Percentiles rank a stretch among this genome's conserved stretches.
phyloP scores from a whole-genome alignment of 1,140 invertebrate genomes.

The Papilio aristodemus region DNA sequence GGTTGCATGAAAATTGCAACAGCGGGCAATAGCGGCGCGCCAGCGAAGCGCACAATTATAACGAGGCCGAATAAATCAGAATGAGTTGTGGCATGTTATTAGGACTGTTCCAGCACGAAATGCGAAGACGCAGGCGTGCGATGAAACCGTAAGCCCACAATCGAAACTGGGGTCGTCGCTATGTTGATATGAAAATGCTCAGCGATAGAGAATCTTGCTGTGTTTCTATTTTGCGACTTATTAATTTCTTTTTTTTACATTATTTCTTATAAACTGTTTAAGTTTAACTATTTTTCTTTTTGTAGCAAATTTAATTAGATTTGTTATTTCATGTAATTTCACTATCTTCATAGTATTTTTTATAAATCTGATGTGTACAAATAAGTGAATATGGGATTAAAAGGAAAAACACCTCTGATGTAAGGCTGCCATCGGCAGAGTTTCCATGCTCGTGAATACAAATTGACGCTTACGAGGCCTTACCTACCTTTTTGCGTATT shows the following conservation, averaged over 20 bases:
- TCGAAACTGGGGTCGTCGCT: slow-evolving; percentile 42
- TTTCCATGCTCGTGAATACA: slow-evolving; percentile 59
- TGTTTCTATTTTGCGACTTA: slow-evolving; percentile 18
- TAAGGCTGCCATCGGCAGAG: slow-evolving; percentile 36
- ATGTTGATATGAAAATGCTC: slow-evolving; percentile 36
- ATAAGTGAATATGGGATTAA: slow-evolving; percentile 42
- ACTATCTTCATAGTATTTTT: too few species aligned
- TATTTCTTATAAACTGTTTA: too few species aligned
- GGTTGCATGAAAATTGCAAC: slow-evolving; percentile 76
- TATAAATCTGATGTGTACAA: neutral
- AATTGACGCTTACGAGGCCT: slow-evolving; percentile 57
- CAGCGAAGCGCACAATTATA: slow-evolving; percentile 76
- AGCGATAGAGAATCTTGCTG: slow-evolving; percentile 7
- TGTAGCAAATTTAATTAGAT: neutral
- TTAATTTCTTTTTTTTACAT: slow-evolving; percentile 11
- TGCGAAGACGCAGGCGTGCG: slow-evolving; percentile 60
- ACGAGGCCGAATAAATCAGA: slow-evolving; percentile 76
- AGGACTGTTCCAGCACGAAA: slow-evolving; percentile 67
- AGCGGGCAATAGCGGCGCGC: slow-evolving; percentile 61
- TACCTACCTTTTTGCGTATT: slow-evolving; percentile 71
- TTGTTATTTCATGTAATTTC: too few species aligned
- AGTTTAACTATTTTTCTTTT: neutral
- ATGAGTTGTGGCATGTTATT: slow-evolving; percentile 77
- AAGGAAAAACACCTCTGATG: slow-evolving; percentile 41
- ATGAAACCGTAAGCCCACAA: slow-evolving; percentile 54